Percentiles rank a stretch among this genome's conserved stretches.
These are phyloP conservation scores for Teleogryllus occipitalis DNA, from an alignment of 1,140 invertebrate genomes.

Conservation along the genomic window DNA sequence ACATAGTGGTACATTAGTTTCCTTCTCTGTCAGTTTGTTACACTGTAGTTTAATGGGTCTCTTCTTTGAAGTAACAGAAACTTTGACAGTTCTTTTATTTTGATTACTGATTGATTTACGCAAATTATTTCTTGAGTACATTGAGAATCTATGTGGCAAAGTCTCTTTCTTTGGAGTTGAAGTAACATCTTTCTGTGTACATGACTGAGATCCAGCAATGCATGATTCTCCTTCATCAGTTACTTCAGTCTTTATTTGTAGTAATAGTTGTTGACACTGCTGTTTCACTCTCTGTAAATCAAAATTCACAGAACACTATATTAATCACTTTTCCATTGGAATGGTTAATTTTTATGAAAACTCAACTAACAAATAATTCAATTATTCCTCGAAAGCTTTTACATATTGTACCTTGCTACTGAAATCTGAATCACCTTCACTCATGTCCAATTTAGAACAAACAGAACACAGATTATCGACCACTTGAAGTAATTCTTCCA, in stretches of 20 bases:
- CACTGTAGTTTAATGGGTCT: neutral
- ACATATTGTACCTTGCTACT: neutral
- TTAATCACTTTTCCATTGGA: neutral
- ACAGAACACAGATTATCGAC: neutral
- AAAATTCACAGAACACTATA: neutral
- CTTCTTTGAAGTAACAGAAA: neutral
- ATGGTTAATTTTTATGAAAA: too few relatives aligned
- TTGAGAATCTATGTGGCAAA: neutral
- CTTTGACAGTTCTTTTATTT: neutral
- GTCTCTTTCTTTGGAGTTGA: neutral
- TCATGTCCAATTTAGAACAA: neutral
- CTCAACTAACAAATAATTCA: too few relatives aligned
- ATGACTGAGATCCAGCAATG: neutral
- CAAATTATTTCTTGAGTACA: neutral
- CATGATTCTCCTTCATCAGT: neutral
- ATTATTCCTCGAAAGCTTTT: too few relatives aligned
- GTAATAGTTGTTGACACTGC: neutral
- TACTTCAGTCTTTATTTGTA: neutral
- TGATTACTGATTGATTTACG: neutral
- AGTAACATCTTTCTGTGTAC: neutral
- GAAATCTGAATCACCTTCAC: neutral
- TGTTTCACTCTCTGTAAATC: neutral
- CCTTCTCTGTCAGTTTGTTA: neutral
- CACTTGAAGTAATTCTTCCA: neutral
- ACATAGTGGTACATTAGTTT: neutral